A percentile compares a stretch with the other conserved stretches of the same genome.
phyloP scores from a whole-genome alignment of 1,140 invertebrate species.

The Leptinotarsa texana region DNA sequence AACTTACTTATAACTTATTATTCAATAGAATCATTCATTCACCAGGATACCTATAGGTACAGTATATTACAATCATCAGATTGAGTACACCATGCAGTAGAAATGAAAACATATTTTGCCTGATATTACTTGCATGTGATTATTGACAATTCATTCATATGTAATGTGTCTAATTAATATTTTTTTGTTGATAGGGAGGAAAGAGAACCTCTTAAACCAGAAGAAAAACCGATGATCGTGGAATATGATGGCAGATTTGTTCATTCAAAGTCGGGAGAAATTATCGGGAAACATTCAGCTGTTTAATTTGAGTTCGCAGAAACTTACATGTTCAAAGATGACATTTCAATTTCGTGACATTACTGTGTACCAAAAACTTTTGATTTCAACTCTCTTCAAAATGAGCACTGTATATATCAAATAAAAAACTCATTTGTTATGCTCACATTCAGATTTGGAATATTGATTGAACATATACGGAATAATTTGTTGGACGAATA shows the following conservation, averaged over 20 bases:
- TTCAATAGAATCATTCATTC: too few relatives aligned
- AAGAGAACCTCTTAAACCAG: slow-evolving; percentile 76
- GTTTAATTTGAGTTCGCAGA: slow-evolving; percentile 60
- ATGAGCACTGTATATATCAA: neutral
- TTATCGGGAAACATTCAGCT: slow-evolving; percentile 82
- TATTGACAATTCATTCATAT: too few relatives aligned
- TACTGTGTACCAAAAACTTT: neutral
- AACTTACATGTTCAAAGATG: slow-evolving; percentile 2
- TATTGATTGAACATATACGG: too few relatives aligned
- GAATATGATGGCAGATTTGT: slow-evolving; percentile 80
- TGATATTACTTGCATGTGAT: too few relatives aligned
- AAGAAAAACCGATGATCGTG: slow-evolving; percentile 74
- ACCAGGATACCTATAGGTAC: too few relatives aligned
- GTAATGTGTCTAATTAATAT: slow-evolving; percentile 5
- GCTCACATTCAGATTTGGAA: neutral
- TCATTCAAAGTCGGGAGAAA: slow-evolving; percentile 75
- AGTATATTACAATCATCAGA: too few relatives aligned
- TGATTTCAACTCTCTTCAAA: neutral
- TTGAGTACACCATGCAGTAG: too few relatives aligned
- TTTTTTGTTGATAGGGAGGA: slow-evolving; percentile 67
- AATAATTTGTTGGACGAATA: too few relatives aligned
- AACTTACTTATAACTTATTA: too few relatives aligned
- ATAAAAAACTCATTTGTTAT: neutral
- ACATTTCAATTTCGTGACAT: neutral
- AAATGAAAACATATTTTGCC: too few relatives aligned